Conservation (phyloP, 2,797 vertebrate genomes). For the Mormyrus hasselquistii region DNA sequence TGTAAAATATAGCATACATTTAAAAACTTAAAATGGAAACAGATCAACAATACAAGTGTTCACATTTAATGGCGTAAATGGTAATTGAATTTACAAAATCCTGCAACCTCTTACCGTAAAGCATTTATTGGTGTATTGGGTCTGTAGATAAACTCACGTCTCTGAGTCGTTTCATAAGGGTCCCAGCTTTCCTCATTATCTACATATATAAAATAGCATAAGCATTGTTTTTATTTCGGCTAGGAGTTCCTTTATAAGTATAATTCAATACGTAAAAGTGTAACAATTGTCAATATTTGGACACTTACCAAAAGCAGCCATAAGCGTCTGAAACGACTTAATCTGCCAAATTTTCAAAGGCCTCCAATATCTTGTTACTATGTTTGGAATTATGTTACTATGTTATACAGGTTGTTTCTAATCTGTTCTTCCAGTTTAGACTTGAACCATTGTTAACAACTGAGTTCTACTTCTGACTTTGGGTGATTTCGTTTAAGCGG, state of each 20-base stretch:
- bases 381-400: background rate
- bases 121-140: constrained; percentile 34
- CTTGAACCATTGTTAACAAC: background rate
- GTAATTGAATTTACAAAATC: background rate
- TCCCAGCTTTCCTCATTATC: constrained; percentile 48
- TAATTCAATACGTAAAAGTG: background rate
- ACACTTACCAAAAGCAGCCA: constrained; percentile 31
- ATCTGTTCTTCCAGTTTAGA: background rate
- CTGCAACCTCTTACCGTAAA: constrained; percentile 44
- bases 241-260: background rate
- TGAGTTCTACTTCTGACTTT: background rate
- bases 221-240: background rate
- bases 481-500: background rate
- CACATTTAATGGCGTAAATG: background rate
- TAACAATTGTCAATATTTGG: constrained; percentile 33
- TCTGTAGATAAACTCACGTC: constrained; percentile 55
- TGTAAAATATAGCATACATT: constrained; percentile 31
- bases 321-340: background rate
- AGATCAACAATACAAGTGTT: background rate
- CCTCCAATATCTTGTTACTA: background rate
- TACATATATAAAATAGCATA: background rate
- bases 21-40: background rate
- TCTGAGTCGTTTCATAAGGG: constrained; percentile 65
- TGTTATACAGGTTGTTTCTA: background rate
- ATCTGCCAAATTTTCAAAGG: background rate